Conservation (phyloP, 2,888 invertebrate genomes). For the Agrochola lychnidis region DNA sequence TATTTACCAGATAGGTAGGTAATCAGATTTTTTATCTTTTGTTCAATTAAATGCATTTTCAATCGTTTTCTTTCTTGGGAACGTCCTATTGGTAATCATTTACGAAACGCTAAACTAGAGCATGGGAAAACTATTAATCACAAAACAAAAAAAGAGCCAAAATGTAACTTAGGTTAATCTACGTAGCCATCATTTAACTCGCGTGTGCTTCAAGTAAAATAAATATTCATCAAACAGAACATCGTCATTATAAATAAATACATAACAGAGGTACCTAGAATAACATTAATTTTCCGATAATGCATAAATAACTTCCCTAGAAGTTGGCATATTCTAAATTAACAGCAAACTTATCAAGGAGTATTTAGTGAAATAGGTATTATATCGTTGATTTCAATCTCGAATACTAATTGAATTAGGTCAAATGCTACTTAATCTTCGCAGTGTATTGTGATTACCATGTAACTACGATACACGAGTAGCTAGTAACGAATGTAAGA, state of each 20-base stretch:
- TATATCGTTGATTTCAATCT: constrained; percentile 36
- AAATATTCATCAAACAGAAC: neutral
- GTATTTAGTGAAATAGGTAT: constrained; percentile 33
- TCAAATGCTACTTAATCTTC: constrained; percentile 45
- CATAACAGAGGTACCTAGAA: neutral
- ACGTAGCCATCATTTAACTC: neutral
- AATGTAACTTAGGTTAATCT: neutral
- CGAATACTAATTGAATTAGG: constrained; percentile 49
- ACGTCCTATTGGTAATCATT: neutral
- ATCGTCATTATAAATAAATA: neutral
- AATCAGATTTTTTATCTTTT: too few species aligned
- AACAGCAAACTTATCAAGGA: constrained; percentile 17
- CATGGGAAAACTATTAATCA: neutral
- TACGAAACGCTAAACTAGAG: neutral
- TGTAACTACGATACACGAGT: constrained; percentile 27
- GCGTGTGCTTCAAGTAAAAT: neutral
- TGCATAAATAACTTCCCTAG: neutral
- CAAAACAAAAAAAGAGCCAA: neutral
- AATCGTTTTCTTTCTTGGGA: neutral
- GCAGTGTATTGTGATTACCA: constrained; percentile 49
- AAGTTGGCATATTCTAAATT: constrained; percentile 7
- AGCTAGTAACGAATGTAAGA: constrained; percentile 42
- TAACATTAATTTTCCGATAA: neutral
- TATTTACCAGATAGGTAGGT: neutral
- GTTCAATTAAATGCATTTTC: neutral